phyloP scores from a whole-genome alignment of 2,113 vertebrate species.

The Pygoscelis adeliae region DNA sequence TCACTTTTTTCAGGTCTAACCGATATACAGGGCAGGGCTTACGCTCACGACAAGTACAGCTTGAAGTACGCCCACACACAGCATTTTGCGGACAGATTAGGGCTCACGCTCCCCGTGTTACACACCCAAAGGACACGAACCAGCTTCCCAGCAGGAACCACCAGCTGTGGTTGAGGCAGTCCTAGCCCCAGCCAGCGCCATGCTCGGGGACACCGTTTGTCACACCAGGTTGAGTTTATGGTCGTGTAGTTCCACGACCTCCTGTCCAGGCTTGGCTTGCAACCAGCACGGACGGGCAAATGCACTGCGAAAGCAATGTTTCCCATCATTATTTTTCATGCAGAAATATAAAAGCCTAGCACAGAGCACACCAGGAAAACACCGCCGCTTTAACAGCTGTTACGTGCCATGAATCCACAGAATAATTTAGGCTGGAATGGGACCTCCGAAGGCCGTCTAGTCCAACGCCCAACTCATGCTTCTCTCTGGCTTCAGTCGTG shows the following conservation, averaged over 20 bases:
- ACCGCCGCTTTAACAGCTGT: accelerated
- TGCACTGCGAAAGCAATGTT: accelerated
- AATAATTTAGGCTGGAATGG: accelerated
- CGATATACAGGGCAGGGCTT: neutral
- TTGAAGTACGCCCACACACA: accelerated
- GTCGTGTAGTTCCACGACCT: neutral
- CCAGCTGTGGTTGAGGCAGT: neutral
- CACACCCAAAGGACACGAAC: neutral
- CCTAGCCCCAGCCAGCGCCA: neutral
- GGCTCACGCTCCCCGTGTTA: accelerated
- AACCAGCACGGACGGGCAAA: neutral
- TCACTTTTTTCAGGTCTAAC: neutral
- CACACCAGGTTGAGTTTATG: neutral
- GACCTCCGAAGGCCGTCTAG: neutral
- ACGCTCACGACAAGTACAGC: accelerated
- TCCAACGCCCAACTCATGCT: neutral
- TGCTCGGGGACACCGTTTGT: neutral
- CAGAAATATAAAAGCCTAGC: neutral
- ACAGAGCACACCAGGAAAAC: too few species aligned
- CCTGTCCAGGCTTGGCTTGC: neutral
- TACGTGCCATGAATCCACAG: neutral
- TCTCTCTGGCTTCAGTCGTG: neutral
- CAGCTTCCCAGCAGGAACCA: neutral
- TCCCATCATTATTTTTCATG: neutral
- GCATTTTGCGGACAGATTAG: neutral